A percentile compares a stretch with the other conserved stretches of the same genome.
phyloP scores from a whole-genome alignment of 2,888 invertebrate species.

The Andrena fulva region DNA sequence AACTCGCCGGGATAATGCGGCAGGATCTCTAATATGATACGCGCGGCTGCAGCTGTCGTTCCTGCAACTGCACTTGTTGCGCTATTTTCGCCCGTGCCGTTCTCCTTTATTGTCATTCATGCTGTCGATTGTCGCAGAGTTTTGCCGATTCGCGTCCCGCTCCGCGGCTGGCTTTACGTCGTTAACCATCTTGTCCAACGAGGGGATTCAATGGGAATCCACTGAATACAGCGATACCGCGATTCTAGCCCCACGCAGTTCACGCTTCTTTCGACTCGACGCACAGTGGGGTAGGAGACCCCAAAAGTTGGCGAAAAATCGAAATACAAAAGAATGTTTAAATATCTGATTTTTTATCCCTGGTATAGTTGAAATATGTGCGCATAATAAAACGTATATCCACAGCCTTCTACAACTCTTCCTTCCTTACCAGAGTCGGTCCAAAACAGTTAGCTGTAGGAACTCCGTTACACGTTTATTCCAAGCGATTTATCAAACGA shows the following conservation, averaged over 20 bases:
- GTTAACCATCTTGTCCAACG: constrained; percentile 4
- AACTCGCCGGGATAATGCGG: constrained; percentile 61
- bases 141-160: constrained; percentile 41
- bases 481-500: no score
- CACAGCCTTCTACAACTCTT: no score
- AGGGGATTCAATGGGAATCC: background rate
- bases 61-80: constrained; percentile 73
- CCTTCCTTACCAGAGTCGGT: no score
- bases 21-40: constrained; percentile 65
- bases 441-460: no score
- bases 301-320: no score
- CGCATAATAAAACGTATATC: no score
- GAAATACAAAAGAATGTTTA: no score
- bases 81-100: constrained; percentile 57
- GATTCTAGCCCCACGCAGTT: background rate
- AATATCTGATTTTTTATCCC: no score
- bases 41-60: constrained; percentile 57
- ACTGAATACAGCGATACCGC: background rate
- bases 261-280: background rate
- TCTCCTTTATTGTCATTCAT: constrained; percentile 57
- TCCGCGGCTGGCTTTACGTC: constrained; percentile 2
- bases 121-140: constrained; percentile 41
- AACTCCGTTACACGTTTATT: no score
- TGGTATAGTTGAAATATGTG: no score
- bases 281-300: no score